phyloP scores from a whole-genome alignment of 2,797 vertebrate genomes.

The Notolabrus celidotus region DNA sequence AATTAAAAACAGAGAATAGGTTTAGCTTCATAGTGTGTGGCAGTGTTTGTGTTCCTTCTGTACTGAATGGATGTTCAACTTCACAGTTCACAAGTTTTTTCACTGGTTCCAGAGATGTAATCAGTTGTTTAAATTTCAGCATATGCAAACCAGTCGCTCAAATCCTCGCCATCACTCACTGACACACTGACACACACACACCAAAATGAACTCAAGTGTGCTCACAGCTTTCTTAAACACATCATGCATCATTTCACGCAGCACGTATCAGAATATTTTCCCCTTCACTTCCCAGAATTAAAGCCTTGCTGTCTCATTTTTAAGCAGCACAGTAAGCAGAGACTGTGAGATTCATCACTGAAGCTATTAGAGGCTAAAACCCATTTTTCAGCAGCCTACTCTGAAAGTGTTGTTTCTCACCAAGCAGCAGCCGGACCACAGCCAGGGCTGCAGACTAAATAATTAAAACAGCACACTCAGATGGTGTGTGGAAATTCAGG shows the following conservation, averaged over 20 bases:
- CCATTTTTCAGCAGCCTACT: constrained; percentile 40
- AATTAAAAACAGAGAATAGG: neutral
- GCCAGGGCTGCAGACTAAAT: constrained; percentile 44
- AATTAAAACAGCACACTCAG: constrained; percentile 44
- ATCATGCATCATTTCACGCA: constrained; percentile 31
- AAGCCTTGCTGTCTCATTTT: constrained; percentile 48
- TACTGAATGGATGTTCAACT: too few relatives aligned
- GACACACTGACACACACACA: neutral
- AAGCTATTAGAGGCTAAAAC: constrained; percentile 45
- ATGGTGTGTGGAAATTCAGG: constrained; percentile 14
- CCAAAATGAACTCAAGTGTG: constrained; percentile 19
- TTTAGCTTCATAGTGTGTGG: too few relatives aligned
- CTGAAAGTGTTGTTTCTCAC: constrained; percentile 32
- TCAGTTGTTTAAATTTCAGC: constrained; percentile 12
- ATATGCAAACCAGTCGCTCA: constrained; percentile 1
- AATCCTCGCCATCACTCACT: constrained; percentile 5
- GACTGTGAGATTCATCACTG: constrained; percentile 46
- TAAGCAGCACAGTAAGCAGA: constrained; percentile 26
- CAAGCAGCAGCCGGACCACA: constrained; percentile 33
- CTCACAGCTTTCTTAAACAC: constrained; percentile 25
- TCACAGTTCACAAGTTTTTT: neutral
- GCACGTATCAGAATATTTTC: constrained; percentile 38
- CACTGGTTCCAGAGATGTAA: neutral
- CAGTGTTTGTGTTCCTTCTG: too few relatives aligned
- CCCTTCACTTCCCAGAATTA: constrained; percentile 54